A percentile compares a stretch with the other conserved stretches of the same genome.
Evolutionary conservation across 1,140 invertebrate species (phyloP).

Genomic region (Diachasmimorpha longicaudata): DNA sequence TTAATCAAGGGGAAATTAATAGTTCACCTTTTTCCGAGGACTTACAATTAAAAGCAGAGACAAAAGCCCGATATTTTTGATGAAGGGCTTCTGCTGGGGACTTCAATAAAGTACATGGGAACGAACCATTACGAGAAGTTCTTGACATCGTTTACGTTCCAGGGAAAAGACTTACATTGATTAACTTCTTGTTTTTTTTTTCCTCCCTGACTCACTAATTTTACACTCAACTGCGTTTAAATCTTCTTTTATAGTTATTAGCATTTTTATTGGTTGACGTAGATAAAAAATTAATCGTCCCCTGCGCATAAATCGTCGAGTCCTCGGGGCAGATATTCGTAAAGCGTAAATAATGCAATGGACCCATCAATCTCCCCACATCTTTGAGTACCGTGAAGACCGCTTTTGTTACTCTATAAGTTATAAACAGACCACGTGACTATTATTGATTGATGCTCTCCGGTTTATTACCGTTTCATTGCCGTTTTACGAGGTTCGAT

Average conservation of each 20-base stretch:
- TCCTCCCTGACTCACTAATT: neutral
- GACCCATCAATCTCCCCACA: neutral
- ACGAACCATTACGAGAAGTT: neutral
- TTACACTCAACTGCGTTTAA: neutral
- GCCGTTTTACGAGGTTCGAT: neutral
- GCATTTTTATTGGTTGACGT: too few relatives aligned
- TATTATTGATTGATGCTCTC: neutral
- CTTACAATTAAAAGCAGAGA: neutral
- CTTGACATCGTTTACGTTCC: neutral
- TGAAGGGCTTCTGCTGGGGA: neutral
- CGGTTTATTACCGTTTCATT: neutral
- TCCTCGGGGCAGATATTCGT: too few relatives aligned
- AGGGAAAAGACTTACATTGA: neutral
- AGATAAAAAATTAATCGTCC: too few relatives aligned
- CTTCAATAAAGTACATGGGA: neutral
- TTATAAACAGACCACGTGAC: too few relatives aligned
- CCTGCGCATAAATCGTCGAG: too few relatives aligned
- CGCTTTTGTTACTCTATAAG: neutral
- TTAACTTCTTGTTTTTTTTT: neutral
- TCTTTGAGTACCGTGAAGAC: neutral
- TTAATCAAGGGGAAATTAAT: neutral
- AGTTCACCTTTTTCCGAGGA: neutral
- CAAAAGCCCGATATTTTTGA: neutral
- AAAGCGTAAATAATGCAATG: neutral
- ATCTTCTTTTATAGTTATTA: too few relatives aligned